These are phyloP conservation scores for Ryuthela nishihirai DNA, from an alignment of 2,888 invertebrate genomes.

Conservation along the genomic window DNA sequence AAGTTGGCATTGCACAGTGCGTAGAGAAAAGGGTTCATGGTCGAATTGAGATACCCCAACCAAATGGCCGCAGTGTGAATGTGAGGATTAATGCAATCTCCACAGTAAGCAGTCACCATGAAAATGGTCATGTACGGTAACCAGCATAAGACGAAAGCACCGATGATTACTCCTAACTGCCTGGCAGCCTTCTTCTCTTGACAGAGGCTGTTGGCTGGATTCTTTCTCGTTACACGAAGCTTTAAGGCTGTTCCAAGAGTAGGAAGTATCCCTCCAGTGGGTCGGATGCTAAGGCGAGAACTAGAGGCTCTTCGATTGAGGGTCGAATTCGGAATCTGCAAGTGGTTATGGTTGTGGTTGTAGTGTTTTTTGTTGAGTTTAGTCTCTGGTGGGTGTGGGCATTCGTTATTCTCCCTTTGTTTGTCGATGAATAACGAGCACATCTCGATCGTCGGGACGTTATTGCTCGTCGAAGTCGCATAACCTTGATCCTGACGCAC, in stretches of 20 bases:
- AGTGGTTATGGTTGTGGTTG: no score
- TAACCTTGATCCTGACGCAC: background rate
- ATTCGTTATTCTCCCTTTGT: background rate
- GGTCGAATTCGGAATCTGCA: background rate
- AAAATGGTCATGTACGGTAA: conserved; percentile 60
- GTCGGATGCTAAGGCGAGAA: conserved; percentile 4
- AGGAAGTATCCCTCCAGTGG: conserved; percentile 7
- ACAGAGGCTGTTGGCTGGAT: conserved; percentile 30
- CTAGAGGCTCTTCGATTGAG: conserved; percentile 22
- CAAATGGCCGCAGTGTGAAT: conserved; percentile 54
- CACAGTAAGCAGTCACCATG: conserved; percentile 56
- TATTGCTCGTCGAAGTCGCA: background rate
- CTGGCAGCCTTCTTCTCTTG: conserved; percentile 57
- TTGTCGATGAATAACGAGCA: background rate
- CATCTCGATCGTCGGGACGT: background rate
- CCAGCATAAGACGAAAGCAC: conserved; percentile 59
- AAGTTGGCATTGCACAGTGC: conserved; percentile 56
- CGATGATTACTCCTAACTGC: conserved; percentile 59
- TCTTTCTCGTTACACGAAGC: conserved; percentile 13
- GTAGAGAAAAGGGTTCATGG: conserved; percentile 56
- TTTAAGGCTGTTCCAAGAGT: conserved; percentile 6
- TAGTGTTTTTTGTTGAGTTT: no score
- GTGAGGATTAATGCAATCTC: conserved; percentile 52
- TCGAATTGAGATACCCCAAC: conserved; percentile 56
- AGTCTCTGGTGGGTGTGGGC: background rate